Conservation (phyloP, 2,888 invertebrate species). For the Synanthedon formicaeformis region DNA sequence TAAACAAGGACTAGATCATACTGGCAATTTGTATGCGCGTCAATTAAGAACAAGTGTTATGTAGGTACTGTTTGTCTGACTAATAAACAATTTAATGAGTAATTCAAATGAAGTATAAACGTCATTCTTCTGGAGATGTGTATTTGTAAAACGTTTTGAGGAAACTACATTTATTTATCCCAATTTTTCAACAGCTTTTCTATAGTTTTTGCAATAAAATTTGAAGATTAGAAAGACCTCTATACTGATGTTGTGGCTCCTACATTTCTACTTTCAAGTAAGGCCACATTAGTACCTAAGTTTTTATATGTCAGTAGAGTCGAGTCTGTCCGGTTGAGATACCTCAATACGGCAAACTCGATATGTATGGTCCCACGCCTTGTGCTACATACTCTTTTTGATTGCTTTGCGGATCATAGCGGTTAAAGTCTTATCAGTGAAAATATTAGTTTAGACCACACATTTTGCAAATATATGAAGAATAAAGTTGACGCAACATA, state of each 20-base stretch:
- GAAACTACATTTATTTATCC: constrained; percentile 10
- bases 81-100: constrained; percentile 57
- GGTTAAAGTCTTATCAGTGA: constrained; percentile 13
- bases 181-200: too few relatives aligned
- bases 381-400: constrained; percentile 48
- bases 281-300: constrained; percentile 13
- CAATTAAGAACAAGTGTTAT: constrained; percentile 45
- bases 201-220: too few relatives aligned
- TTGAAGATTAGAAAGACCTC: too few relatives aligned
- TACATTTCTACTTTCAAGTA: constrained; percentile 36
- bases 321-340: constrained; percentile 62
- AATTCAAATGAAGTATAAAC: constrained; percentile 47
- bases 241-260: constrained; percentile 11
- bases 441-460: too few relatives aligned
- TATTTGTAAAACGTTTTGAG: constrained; percentile 14
- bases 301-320: constrained; percentile 43
- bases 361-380: constrained; percentile 53
- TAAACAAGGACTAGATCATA: constrained; percentile 2
- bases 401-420: constrained; percentile 24
- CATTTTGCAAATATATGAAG: background rate
- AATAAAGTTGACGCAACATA: constrained; percentile 20
- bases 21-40: constrained; percentile 49
- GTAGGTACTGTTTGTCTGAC: constrained; percentile 41
- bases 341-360: constrained; percentile 64
- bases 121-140: constrained; percentile 30